Percentiles rank a stretch among this genome's conserved stretches.
Evolutionary conservation across 2,888 invertebrate genomes (phyloP).

Genomic region (Tyria jacobaeae): DNA sequence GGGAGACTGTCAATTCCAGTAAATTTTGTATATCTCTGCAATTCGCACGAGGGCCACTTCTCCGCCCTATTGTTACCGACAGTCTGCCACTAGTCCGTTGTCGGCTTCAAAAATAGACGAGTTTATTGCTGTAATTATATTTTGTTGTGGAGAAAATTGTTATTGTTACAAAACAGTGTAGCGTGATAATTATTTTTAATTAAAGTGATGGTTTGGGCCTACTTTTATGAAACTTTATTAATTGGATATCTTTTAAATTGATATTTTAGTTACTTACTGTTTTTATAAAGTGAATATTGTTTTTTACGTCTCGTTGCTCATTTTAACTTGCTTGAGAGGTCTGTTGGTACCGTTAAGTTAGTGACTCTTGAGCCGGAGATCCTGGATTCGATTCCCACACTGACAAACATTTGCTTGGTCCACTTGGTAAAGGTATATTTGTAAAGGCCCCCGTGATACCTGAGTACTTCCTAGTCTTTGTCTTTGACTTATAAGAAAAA

Average conservation of each 20-base stretch:
- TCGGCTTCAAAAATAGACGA: slow-evolving; percentile 28
- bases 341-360: too few relatives aligned
- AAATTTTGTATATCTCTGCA: slow-evolving; percentile 14
- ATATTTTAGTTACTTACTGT: too few relatives aligned
- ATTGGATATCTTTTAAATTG: neutral
- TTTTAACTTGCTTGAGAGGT: too few relatives aligned
- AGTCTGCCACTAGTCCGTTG: slow-evolving; percentile 22
- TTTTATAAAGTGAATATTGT: too few relatives aligned
- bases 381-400: too few relatives aligned
- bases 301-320: too few relatives aligned
- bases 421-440: too few relatives aligned
- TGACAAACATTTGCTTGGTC: too few relatives aligned
- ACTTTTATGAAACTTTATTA: neutral
- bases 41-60: slow-evolving; percentile 25
- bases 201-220: neutral
- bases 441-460: too few relatives aligned
- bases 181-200: slow-evolving; percentile 3
- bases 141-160: neutral
- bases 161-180: neutral
- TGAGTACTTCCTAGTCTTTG: too few relatives aligned
- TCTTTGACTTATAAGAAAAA: too few relatives aligned
- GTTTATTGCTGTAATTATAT: slow-evolving; percentile 10
- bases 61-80: slow-evolving; percentile 32
- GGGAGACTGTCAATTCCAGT: slow-evolving; percentile 18
- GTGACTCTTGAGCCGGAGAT: too few relatives aligned